Percentiles rank a stretch among this genome's conserved stretches.
Conservation (phyloP, 1,140 invertebrate species). For the Drosophila neocordata region DNA sequence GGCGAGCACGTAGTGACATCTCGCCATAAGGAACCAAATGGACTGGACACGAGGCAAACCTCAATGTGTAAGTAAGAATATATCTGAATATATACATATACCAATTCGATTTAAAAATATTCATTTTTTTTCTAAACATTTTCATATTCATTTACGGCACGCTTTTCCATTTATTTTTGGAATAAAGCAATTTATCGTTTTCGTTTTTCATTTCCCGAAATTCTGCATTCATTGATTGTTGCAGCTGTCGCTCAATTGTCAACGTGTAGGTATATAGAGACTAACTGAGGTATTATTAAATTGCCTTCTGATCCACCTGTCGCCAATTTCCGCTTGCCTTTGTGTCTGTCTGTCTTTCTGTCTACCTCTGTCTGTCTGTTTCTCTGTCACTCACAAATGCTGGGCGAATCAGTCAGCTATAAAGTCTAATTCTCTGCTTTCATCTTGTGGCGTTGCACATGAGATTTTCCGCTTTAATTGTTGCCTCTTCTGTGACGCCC, state of each 20-base stretch:
- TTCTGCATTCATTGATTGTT: constrained; percentile 35
- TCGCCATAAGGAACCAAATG: constrained; percentile 22
- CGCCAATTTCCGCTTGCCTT: constrained; percentile 42
- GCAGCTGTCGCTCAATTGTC: constrained; percentile 31
- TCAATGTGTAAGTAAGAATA: constrained; percentile 74
- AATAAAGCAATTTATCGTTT: background rate
- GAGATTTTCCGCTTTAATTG: constrained; percentile 62
- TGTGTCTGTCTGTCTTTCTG: background rate
- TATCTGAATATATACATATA: background rate
- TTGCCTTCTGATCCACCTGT: constrained; percentile 62
- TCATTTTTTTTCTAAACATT: background rate
- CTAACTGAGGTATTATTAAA: constrained; percentile 58
- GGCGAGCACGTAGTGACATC: constrained; percentile 77
- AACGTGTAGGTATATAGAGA: constrained; percentile 63
- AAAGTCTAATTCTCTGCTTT: constrained; percentile 27
- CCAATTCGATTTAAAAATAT: background rate
- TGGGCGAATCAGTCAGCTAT: constrained; percentile 43
- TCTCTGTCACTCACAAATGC: constrained; percentile 49
- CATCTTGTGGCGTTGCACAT: constrained; percentile 14
- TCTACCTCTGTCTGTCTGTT: background rate
- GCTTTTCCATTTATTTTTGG: background rate
- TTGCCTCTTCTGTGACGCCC: constrained; percentile 37
- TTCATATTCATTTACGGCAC: background rate
- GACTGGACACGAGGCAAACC: constrained; percentile 20
- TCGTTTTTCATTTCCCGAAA: background rate